Conservation (phyloP, 2,113 vertebrate genomes). For the Cyprinodon tularosa region DNA sequence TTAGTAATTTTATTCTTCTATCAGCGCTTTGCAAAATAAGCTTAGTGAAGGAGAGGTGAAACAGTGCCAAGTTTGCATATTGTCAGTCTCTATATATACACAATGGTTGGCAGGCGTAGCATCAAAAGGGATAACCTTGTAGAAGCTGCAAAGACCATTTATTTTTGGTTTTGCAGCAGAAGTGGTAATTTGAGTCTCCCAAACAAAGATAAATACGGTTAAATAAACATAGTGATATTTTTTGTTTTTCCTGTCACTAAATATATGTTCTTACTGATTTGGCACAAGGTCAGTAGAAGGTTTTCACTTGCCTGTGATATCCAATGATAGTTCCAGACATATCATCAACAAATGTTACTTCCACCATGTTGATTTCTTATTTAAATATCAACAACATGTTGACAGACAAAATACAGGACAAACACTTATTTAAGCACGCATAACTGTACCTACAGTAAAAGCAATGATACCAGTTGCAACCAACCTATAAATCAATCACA, state of each 20-base stretch:
- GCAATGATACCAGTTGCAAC: no score
- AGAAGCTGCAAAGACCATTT: constrained; percentile 26
- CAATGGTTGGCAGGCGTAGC: constrained; percentile 29
- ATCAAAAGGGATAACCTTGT: constrained; percentile 10
- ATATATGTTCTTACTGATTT: no score
- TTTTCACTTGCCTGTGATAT: no score
- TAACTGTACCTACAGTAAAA: no score
- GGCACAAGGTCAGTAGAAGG: no score
- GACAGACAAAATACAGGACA: no score
- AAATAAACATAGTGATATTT: constrained; percentile 22
- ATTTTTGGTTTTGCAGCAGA: constrained; percentile 20
- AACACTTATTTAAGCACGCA: no score
- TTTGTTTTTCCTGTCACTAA: constrained; percentile 15
- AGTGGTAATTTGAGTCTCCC: constrained; percentile 20
- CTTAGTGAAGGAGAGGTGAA: constrained; percentile 25
- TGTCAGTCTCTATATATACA: constrained; percentile 26
- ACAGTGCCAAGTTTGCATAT: constrained; percentile 42
- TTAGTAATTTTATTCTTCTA: constrained; percentile 58
- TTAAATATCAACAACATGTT: no score
- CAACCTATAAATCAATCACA: no score
- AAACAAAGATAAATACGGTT: constrained; percentile 10
- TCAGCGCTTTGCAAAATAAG: constrained; percentile 53
- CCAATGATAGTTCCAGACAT: no score
- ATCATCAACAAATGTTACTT: no score
- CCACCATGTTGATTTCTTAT: no score